These are phyloP conservation scores for Brachionus angularis DNA, from an alignment of 1,140 invertebrate genomes.

Conservation along the genomic window DNA sequence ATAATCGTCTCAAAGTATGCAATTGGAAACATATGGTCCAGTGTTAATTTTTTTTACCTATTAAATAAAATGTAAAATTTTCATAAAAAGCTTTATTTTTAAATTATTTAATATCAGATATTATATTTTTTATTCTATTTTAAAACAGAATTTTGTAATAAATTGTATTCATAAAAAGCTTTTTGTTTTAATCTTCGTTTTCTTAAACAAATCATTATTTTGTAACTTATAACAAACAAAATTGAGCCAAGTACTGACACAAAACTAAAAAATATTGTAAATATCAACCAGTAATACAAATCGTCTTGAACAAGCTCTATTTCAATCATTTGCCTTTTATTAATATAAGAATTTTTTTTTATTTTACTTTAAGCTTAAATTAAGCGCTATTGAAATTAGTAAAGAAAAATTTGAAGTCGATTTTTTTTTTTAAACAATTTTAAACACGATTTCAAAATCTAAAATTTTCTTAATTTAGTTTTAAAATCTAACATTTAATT, in stretches of 20 bases:
- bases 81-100: slow-evolving; percentile 1
- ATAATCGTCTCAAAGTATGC: slow-evolving; percentile 32
- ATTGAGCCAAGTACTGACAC: neutral
- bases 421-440: too few relatives aligned
- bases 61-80: neutral
- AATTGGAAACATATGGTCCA: slow-evolving; percentile 36
- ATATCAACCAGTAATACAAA: slow-evolving; percentile 21
- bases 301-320: slow-evolving; percentile 13
- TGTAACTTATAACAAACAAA: slow-evolving; percentile 7
- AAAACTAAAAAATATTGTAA: slow-evolving; percentile 29
- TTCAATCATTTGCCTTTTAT: neutral
- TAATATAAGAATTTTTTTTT: too few relatives aligned
- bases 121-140: neutral
- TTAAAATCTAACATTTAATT: slow-evolving; percentile 33
- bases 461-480: slow-evolving; percentile 22
- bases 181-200: neutral
- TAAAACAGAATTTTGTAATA: neutral
- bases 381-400: too few relatives aligned
- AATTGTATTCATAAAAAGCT: neutral
- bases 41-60: slow-evolving; percentile 1
- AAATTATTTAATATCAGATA: neutral
- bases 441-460: too few relatives aligned
- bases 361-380: too few relatives aligned
- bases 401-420: too few relatives aligned
- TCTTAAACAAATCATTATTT: slow-evolving; percentile 33